Base-by-base conservation (phyloP, 1,140 invertebrate species). In the Coelopa frigida region DNA sequence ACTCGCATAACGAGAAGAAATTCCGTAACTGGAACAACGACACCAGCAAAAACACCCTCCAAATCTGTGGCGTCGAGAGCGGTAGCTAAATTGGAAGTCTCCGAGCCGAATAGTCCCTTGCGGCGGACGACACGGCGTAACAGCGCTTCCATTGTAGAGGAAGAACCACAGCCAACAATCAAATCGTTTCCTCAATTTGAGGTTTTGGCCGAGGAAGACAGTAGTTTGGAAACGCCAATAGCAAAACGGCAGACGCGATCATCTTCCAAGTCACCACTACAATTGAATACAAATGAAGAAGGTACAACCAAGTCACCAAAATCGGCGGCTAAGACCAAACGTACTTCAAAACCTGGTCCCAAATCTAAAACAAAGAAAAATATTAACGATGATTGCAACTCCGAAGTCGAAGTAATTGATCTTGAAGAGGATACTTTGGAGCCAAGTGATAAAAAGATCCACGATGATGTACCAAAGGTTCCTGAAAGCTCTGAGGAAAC, bases 1-100 rank as follows among this genome's bases (percentile, higher is more conserved):
- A 58, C 57, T 15, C 59, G 62, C 5, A 50, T 46, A 15, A 54
- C 57, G 11, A 56, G 62, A 1, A 32, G 62, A 0, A 65, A 65
- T 35, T 61, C 62, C 0, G 24, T 33, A 14, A 54, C 48, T 23
- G 36, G 27, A 10, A 35, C 23, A 37, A 20, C 55, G 6, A 38
- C 49, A 5, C 56, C 59, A 3, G 24, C 46, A 6, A 52, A 52
- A 41, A 62, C 62, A 7, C 58, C 59, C 4, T 54, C 43, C 5
- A 54, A 53, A 2, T 4, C 49, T 29, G 33, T 21, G 22, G 31
- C 23, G 7, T 10, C 32, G 1, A 23, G n/a, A n/a, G n/a, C 39
- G 12, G 24, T 43, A 12, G 29, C n/a, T 17, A 18, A 33, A 27
- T 7, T n/a, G n/a, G n/a, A n/a, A n/a, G n/a, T n/a, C n/a, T n/a